Percentiles rank a stretch among this genome's conserved stretches.
phyloP scores from a whole-genome alignment of 2,113 vertebrate species.

The Prionailurus bengalensis region DNA sequence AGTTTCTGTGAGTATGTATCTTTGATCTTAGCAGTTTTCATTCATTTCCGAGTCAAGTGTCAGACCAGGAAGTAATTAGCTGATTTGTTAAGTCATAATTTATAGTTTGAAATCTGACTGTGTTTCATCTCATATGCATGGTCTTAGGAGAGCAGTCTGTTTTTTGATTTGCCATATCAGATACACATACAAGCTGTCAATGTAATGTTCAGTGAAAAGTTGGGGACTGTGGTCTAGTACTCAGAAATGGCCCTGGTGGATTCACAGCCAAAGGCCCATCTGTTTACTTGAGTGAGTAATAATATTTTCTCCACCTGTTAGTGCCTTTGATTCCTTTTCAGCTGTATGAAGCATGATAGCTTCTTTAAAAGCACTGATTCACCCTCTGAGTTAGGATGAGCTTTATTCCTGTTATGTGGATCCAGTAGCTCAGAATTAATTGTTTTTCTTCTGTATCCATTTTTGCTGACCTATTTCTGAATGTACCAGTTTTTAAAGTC shows the following conservation, averaged over 20 bases:
- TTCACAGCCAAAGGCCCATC: background rate
- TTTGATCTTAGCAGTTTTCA: background rate
- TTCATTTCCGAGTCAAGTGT: slow-evolving; percentile 49
- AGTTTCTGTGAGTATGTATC: background rate
- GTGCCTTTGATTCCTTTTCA: background rate
- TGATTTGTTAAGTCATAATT: background rate
- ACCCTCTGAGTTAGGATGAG: background rate
- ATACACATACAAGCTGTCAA: background rate
- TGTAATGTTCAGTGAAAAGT: background rate
- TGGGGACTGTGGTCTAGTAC: background rate
- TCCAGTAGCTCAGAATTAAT: background rate
- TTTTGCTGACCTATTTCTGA: background rate
- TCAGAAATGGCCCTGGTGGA: background rate
- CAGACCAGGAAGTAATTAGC: background rate
- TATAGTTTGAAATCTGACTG: background rate
- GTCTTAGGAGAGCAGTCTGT: background rate
- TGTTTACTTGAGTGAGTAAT: background rate
- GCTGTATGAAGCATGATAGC: background rate
- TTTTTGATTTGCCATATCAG: background rate
- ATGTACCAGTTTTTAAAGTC: background rate
- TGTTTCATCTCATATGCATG: background rate
- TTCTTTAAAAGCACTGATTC: background rate
- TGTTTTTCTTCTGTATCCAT: background rate
- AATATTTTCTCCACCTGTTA: background rate
- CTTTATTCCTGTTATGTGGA: background rate